phyloP scores from a whole-genome alignment of 2,113 vertebrate genomes.

The Taxidea taxus region DNA sequence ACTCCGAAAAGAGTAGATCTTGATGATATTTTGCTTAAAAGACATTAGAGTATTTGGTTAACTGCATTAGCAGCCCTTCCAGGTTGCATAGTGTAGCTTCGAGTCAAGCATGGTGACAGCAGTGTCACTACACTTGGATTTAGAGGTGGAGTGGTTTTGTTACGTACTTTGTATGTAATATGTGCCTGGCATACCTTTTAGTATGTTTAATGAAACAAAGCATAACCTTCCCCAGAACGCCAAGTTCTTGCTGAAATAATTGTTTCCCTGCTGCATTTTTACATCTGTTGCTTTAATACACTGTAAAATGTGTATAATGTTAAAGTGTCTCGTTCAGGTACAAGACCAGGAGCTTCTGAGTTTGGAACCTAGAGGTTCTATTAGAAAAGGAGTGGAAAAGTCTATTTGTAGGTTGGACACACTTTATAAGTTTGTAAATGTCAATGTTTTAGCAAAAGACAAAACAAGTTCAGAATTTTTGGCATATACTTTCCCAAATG shows the following conservation, averaged over 20 bases:
- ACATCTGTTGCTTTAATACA: not conserved
- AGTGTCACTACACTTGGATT: not conserved
- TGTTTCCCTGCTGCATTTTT: conserved; percentile 8
- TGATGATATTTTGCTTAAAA: not conserved
- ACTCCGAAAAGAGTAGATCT: conserved; percentile 34
- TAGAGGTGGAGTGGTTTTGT: conserved; percentile 5
- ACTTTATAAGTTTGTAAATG: not conserved
- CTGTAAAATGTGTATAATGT: not conserved
- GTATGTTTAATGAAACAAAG: conserved; percentile 1
- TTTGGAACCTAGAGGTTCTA: not conserved
- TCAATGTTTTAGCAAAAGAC: not conserved
- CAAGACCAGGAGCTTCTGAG: not conserved
- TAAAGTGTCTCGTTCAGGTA: not conserved
- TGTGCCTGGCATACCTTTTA: not conserved
- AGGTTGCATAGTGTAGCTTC: not conserved
- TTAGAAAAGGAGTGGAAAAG: not conserved
- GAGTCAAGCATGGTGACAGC: not conserved
- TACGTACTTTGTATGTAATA: not conserved
- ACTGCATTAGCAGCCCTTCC: not conserved
- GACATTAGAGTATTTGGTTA: conserved; percentile 18
- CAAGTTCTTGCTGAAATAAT: not conserved
- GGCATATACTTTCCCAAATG: conserved; percentile 1
- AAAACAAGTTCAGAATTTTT: not conserved
- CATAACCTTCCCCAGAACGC: not conserved
- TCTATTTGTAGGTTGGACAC: not conserved